A percentile compares a stretch with the other conserved stretches of the same genome.
These are phyloP conservation scores for Pectinophora gossypiella DNA, from an alignment of 1,140 invertebrate species.

Conservation along the genomic window DNA sequence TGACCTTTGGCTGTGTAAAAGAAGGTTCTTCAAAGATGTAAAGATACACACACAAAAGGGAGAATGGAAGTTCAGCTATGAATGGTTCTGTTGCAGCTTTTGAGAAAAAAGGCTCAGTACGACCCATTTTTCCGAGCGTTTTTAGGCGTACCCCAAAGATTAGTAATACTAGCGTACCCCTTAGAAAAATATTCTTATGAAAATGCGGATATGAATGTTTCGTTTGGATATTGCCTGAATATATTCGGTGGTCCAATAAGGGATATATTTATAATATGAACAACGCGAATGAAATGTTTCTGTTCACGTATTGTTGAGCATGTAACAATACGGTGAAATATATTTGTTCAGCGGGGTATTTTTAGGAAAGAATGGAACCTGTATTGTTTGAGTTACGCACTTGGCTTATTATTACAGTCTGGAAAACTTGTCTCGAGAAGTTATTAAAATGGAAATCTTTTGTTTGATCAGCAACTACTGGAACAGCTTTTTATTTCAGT, in stretches of 20 bases:
- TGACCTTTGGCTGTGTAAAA: conserved; percentile 18
- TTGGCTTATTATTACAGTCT: not conserved
- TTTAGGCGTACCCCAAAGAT: conserved; percentile 37
- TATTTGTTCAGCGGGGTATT: conserved; percentile 10
- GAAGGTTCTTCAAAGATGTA: not conserved
- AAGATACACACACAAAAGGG: conserved; percentile 10
- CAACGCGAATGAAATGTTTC: not conserved
- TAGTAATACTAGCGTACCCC: conserved; percentile 34
- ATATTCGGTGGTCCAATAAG: conserved; percentile 19
- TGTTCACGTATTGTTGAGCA: conserved; percentile 10
- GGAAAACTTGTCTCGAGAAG: not conserved
- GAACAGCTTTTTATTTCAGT: not conserved
- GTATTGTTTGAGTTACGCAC: conserved; percentile 11
- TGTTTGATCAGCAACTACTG: not conserved
- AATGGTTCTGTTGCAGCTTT: conserved; percentile 26
- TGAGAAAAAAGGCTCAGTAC: conserved; percentile 38
- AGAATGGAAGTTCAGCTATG: conserved; percentile 14
- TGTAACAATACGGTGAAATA: conserved; percentile 16
- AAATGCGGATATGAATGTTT: conserved; percentile 31
- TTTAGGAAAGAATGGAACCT: conserved; percentile 7
- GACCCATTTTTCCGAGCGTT: conserved; percentile 42
- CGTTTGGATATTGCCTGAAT: conserved; percentile 20
- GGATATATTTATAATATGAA: conserved; percentile 16
- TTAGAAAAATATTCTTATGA: conserved; percentile 33
- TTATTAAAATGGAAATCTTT: conserved; percentile 3